A percentile compares a stretch with the other conserved stretches of the same genome.
These are phyloP conservation scores for Caradrina kadenii DNA, from an alignment of 2,888 invertebrate genomes.

Conservation along the genomic window DNA sequence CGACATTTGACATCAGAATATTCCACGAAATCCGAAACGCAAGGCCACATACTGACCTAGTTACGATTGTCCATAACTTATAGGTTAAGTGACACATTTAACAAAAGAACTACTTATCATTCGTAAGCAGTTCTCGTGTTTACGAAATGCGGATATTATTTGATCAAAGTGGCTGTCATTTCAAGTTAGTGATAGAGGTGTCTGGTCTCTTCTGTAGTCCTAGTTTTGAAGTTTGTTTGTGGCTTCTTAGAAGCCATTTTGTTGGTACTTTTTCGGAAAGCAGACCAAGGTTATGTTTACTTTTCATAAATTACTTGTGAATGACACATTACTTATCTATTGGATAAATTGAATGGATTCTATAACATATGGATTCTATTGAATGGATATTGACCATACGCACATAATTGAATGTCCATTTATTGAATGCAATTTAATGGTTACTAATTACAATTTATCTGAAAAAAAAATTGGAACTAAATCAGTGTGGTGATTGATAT, in stretches of 20 bases:
- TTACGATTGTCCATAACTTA: slow-evolving; percentile 37
- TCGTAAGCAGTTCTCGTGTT: background rate
- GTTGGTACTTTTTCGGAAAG: background rate
- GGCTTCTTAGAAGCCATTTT: background rate
- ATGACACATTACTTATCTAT: background rate
- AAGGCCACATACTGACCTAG: slow-evolving; percentile 48
- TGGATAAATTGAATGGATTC: background rate
- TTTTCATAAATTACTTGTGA: slow-evolving; percentile 1
- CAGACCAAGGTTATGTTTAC: slow-evolving; percentile 31
- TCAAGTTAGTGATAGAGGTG: slow-evolving; percentile 16
- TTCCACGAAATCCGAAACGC: slow-evolving; percentile 49
- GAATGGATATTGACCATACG: no score
- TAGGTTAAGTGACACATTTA: slow-evolving; percentile 46
- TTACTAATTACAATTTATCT: no score
- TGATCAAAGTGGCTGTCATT: slow-evolving; percentile 11
- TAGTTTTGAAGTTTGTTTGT: slow-evolving; percentile 24
- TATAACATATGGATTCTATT: no score
- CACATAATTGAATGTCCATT: no score
- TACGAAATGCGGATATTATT: slow-evolving; percentile 6
- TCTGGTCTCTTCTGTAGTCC: slow-evolving; percentile 33
- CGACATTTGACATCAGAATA: slow-evolving; percentile 37
- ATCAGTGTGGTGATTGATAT: background rate
- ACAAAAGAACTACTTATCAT: slow-evolving; percentile 17
- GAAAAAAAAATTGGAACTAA: no score
- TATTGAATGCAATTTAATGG: no score